These are phyloP conservation scores for Drosophila pseudoananassae DNA, from an alignment of 1,140 invertebrate genomes.

Conservation along the genomic window DNA sequence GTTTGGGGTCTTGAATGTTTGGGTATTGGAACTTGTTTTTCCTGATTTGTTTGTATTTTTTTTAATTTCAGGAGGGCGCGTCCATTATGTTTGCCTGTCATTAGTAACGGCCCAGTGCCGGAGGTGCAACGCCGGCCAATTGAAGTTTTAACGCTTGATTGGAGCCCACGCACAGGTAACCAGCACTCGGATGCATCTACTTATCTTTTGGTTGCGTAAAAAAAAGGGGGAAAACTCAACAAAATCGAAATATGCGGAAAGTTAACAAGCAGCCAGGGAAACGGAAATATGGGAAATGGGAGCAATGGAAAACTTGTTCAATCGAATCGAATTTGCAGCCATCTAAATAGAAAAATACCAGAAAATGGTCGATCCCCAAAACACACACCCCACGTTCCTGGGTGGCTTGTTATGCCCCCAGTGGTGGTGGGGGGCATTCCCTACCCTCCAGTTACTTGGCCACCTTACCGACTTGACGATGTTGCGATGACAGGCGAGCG, in stretches of 20 bases:
- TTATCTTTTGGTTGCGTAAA: slow-evolving; percentile 3
- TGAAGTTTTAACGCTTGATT: slow-evolving; percentile 49
- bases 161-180: slow-evolving; percentile 36
- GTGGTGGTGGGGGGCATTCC: neutral
- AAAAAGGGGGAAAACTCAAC: neutral
- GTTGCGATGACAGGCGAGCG: slow-evolving; percentile 62
- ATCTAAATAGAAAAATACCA: slow-evolving; percentile 53
- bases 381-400: neutral
- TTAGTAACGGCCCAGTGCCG: slow-evolving; percentile 57
- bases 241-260: neutral
- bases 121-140: slow-evolving; percentile 39
- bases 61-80: slow-evolving; percentile 31
- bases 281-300: slow-evolving; percentile 19
- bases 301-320: slow-evolving; percentile 46
- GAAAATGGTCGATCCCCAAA: slow-evolving; percentile 32
- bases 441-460: neutral
- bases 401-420: neutral
- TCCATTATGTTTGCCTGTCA: slow-evolving; percentile 50
- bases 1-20: no score
- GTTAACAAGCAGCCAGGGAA: slow-evolving; percentile 14
- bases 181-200: slow-evolving; percentile 11
- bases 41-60: neutral
- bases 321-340: slow-evolving; percentile 61
- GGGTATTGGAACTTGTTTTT: neutral
- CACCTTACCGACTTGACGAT: slow-evolving; percentile 42